Evolutionary conservation across 2,797 vertebrate species (phyloP).

Genomic region (Acanthis flammea): DNA sequence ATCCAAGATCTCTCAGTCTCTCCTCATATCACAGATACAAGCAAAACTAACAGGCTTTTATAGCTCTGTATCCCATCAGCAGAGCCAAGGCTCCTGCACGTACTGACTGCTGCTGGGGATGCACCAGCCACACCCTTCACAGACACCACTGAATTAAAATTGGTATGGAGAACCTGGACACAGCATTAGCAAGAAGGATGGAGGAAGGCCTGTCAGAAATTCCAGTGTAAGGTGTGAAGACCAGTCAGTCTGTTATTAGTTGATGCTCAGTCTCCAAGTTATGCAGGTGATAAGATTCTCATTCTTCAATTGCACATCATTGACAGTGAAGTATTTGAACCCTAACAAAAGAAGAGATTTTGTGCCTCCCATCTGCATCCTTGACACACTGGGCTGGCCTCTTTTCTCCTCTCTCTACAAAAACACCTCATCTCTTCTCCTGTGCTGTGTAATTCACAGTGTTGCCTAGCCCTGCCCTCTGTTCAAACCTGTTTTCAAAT

Average conservation of each 20-base stretch:
- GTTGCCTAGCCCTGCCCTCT: background rate
- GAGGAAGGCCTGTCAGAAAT: background rate
- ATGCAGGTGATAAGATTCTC: background rate
- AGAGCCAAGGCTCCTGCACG: background rate
- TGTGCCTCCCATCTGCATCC: background rate
- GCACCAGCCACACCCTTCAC: background rate
- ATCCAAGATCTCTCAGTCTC: background rate
- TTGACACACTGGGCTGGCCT: background rate
- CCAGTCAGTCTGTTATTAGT: background rate
- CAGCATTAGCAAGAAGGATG: background rate
- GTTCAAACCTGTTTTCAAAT: background rate
- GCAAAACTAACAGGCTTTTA: background rate
- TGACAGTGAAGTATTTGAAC: background rate
- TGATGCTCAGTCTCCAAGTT: background rate
- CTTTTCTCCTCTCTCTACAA: background rate
- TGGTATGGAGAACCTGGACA: background rate
- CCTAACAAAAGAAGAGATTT: background rate
- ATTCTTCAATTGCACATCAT: background rate
- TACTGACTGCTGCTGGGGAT: background rate
- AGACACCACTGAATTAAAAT: background rate
- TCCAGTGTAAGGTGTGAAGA: background rate
- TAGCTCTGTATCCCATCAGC: background rate
- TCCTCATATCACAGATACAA: background rate
- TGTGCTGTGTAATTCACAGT: background rate
- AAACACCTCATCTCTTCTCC: background rate